phyloP scores from a whole-genome alignment of 2,888 invertebrate genomes.

The Zele albiditarsus region DNA sequence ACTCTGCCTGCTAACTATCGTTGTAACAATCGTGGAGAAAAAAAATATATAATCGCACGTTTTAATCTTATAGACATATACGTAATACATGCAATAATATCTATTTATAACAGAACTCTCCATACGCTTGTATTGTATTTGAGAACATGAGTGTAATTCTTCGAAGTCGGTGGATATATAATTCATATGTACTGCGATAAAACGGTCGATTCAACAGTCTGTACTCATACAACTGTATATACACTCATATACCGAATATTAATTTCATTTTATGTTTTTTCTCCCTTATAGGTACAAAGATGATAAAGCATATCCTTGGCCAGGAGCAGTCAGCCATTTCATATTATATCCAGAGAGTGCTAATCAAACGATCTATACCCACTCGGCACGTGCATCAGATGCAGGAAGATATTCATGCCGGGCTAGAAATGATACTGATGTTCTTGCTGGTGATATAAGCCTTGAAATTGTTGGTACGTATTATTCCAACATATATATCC shows the following conservation, averaged over 20 bases:
- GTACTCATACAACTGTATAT: background rate
- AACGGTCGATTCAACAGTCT: constrained; percentile 46
- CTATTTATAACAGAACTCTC: background rate
- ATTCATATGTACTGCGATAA: constrained; percentile 48
- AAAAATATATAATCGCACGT: too few relatives aligned
- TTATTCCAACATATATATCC: background rate
- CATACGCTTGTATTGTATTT: background rate
- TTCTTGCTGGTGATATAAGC: constrained; percentile 78
- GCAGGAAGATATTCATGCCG: constrained; percentile 85
- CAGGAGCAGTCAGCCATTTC: constrained; percentile 80
- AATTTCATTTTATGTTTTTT: constrained; percentile 10
- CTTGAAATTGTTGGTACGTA: constrained; percentile 81
- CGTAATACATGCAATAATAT: background rate
- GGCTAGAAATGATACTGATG: constrained; percentile 81
- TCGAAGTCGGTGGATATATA: constrained; percentile 36
- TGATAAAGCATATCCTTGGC: constrained; percentile 84
- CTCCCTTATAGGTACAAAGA: constrained; percentile 82
- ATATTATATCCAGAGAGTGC: constrained; percentile 85
- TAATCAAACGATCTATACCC: constrained; percentile 86
- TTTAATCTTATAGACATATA: background rate
- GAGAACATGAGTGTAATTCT: constrained; percentile 33
- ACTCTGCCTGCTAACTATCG: too few relatives aligned
- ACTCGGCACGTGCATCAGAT: constrained; percentile 78
- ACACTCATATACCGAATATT: background rate
- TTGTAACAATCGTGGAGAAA: too few relatives aligned